These are phyloP conservation scores for Burhinus oedicnemus DNA, from an alignment of 2,113 vertebrate species.

Conservation along the genomic window DNA sequence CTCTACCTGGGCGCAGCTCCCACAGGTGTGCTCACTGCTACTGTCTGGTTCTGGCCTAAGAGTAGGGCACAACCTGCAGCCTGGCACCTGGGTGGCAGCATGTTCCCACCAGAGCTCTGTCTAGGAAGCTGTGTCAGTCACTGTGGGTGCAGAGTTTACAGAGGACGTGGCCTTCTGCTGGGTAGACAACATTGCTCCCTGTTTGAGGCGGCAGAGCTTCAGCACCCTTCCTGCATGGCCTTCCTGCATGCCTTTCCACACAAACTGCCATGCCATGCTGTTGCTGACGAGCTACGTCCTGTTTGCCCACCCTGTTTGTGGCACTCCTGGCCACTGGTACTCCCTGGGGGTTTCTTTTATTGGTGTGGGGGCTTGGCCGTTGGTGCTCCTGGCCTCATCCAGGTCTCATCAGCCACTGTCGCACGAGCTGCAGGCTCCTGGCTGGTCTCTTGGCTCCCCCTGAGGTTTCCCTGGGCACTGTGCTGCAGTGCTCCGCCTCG, in stretches of 20 bases:
- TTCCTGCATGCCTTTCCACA: background rate
- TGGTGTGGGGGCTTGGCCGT: background rate
- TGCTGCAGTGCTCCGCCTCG: accelerated
- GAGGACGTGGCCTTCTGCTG: background rate
- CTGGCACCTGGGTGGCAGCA: background rate
- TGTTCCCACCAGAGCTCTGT: background rate
- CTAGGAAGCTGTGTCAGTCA: background rate
- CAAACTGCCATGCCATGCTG: background rate
- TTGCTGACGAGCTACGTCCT: background rate
- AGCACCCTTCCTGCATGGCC: accelerated
- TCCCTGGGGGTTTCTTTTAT: background rate
- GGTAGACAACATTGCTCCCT: background rate
- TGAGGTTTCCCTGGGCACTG: background rate
- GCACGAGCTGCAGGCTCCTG: background rate
- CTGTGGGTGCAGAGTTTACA: background rate
- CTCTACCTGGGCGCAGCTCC: background rate
- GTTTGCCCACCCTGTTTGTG: background rate
- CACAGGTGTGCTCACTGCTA: background rate
- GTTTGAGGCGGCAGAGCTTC: background rate
- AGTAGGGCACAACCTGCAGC: background rate
- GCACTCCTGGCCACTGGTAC: background rate
- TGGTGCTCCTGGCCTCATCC: accelerated
- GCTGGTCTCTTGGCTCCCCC: accelerated
- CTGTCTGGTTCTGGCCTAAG: accelerated
- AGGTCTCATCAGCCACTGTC: background rate